Base-by-base conservation (phyloP, 2,888 invertebrate species). In the Ametastegia equiseti region DNA sequence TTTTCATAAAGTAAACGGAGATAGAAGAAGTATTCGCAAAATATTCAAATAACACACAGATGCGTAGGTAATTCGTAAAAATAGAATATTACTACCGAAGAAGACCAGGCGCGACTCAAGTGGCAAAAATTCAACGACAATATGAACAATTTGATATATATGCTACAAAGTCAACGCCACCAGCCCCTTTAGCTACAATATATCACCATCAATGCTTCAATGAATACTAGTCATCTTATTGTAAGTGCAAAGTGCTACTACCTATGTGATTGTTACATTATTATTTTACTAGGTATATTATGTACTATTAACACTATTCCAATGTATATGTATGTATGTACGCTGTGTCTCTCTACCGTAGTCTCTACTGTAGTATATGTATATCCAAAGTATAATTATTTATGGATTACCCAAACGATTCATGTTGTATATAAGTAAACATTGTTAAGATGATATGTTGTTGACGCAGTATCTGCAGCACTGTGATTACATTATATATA, bases 361-460 rank as follows among this genome's bases (percentile, higher is more conserved):
- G 63, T 78, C 63, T 63, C 81, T 83, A 84, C 79, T 84, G 81
- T 84, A 81, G 57, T 73, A 54, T 77, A 57, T 60, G 77, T 60
- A 57, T 79, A 45, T 79, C 30, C 54, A 75, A 78, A 42, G 60
- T 78, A 78, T 73, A 42, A 42, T 60, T 60, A 23, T 13, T 13
- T 23, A 78, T 23, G 42, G 57, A 60, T 78, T 78, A 60, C 60
- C 78, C n/a, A 63, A 60, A 78, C 27, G n/a, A 82, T 81, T 81
- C 83, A 67, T 80, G 67, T 82, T 79, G n/a, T n/a, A 69, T 80
- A 83, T 80, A 84, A 85, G 85, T 84, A 82, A 84, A 82, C 69
- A 86, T 86, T 84, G 80, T 87, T 87, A 85, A 85, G 84, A 87
- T 88, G 89, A 90, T 90, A 90, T 90, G 89, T 89, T 84, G 84